A percentile compares a stretch with the other conserved stretches of the same genome.
These are phyloP conservation scores for Neelides folsomi DNA, from an alignment of 2,888 invertebrate species.

Conservation along the genomic window DNA sequence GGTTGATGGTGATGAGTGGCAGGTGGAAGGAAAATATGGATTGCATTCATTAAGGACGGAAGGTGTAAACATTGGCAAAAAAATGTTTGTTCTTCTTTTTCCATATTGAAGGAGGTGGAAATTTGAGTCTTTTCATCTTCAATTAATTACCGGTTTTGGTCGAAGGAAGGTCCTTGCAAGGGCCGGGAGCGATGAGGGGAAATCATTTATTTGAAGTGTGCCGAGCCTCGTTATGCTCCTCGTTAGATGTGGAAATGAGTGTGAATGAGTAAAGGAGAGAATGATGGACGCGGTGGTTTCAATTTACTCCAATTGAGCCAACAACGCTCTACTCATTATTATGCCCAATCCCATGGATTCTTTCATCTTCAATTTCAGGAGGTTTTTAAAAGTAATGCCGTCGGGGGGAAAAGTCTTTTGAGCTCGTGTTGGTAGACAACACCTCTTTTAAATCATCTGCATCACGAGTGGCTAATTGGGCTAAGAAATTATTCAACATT, in stretches of 20 bases:
- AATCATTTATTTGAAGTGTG: conserved; percentile 16
- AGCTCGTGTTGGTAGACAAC: neutral
- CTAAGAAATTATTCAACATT: neutral
- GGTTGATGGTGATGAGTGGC: too few species aligned
- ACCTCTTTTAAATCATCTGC: conserved; percentile 1
- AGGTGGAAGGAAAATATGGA: too few species aligned
- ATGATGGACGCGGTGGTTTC: neutral
- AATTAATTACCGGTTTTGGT: conserved; percentile 22
- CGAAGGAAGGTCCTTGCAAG: conserved; percentile 9
- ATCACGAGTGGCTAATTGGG: neutral
- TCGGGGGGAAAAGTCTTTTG: neutral
- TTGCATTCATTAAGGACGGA: too few species aligned
- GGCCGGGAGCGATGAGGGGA: conserved; percentile 5
- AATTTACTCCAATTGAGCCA: neutral
- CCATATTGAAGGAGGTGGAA: neutral
- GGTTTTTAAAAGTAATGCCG: neutral
- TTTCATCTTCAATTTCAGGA: too few species aligned
- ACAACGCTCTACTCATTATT: neutral
- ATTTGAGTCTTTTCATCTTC: conserved; percentile 18
- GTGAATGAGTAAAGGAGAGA: conserved; percentile 3
- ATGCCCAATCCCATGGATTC: neutral
- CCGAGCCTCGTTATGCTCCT: conserved; percentile 18
- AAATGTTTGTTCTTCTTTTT: neutral
- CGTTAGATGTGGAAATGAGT: conserved; percentile 20
- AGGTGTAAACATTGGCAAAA: too few species aligned